A percentile compares a stretch with the other conserved stretches of the same genome.
Evolutionary conservation across 2,888 invertebrate genomes (phyloP).

Genomic region (Tipula unca): DNA sequence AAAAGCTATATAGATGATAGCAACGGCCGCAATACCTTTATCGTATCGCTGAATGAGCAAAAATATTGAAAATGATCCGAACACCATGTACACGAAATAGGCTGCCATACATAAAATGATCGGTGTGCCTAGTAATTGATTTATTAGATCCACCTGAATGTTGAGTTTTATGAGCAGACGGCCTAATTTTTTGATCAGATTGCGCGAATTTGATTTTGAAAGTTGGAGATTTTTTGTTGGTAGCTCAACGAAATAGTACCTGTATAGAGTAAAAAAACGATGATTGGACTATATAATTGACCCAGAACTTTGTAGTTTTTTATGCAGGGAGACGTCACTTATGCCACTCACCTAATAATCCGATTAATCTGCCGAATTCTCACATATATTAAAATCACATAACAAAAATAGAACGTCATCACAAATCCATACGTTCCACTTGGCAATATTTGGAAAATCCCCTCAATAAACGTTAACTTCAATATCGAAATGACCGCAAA

Average conservation of each 20-base stretch:
- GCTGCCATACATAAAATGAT: not conserved
- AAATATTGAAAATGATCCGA: not conserved
- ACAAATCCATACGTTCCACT: not conserved
- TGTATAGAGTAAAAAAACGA: too few relatives aligned
- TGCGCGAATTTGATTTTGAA: not conserved
- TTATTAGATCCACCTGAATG: not conserved
- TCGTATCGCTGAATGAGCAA: not conserved
- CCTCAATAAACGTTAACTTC: not conserved
- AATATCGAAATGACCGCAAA: not conserved
- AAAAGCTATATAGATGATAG: not conserved
- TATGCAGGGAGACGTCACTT: too few relatives aligned
- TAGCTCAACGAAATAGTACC: not conserved
- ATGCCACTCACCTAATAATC: not conserved
- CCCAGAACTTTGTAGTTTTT: too few relatives aligned
- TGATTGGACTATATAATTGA: not conserved
- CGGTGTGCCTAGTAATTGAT: not conserved
- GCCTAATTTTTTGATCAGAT: not conserved
- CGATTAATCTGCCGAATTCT: not conserved
- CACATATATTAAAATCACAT: not conserved
- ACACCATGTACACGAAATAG: not conserved
- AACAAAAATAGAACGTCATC: not conserved
- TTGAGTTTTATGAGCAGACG: not conserved
- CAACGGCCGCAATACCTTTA: not conserved
- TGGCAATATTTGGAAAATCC: not conserved
- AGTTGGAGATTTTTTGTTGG: not conserved